phyloP scores from a whole-genome alignment of 2,113 vertebrate genomes.

The Rhodinocichla rosea region DNA sequence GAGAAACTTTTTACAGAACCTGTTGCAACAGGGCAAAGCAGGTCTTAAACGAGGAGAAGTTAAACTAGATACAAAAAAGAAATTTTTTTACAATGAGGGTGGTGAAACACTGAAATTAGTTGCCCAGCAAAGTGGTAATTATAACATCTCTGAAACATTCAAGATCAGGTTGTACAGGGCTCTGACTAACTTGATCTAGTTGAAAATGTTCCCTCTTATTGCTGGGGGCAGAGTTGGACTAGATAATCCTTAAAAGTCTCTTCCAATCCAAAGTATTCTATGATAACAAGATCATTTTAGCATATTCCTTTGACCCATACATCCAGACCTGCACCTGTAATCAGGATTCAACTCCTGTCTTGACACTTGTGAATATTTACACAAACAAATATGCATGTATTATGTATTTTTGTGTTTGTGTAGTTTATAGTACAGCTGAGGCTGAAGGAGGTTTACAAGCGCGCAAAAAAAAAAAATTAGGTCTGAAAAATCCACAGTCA shows the following conservation, averaged over 20 bases:
- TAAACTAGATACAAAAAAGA: background rate
- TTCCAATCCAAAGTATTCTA: background rate
- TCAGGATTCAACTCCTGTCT: background rate
- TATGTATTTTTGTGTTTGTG: background rate
- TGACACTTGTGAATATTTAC: background rate
- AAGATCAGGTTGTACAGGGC: background rate
- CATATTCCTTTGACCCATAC: background rate
- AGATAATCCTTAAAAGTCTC: background rate
- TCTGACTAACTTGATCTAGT: background rate
- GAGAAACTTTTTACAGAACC: background rate
- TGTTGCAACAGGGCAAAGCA: background rate
- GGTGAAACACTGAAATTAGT: background rate
- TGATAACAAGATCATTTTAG: background rate
- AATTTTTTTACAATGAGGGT: rapidly evolving
- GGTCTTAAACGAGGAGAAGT: background rate
- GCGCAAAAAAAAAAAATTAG: background rate
- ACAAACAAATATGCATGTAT: background rate
- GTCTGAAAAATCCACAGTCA: background rate
- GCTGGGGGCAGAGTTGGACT: background rate
- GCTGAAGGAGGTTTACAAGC: background rate
- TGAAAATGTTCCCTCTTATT: background rate
- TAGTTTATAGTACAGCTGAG: background rate
- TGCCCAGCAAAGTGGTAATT: background rate
- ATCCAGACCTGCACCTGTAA: background rate
- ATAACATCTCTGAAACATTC: background rate